Evolutionary conservation across 92 coral and sea anemone species (phyloP), one percentile per base, ranked within the genome.

Genomic region (Siderastrea radians): DNA sequence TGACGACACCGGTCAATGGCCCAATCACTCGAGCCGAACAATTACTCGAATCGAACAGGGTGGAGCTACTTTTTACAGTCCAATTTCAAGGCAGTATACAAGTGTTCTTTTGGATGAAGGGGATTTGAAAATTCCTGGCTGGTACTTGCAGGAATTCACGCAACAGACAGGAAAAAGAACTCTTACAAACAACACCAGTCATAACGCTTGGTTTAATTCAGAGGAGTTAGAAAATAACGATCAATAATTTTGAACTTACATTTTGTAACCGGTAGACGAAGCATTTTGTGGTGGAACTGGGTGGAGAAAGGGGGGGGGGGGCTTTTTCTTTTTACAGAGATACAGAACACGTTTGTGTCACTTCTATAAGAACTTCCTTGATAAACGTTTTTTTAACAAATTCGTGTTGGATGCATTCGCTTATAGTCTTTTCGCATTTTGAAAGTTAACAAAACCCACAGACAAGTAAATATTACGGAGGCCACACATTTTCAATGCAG

Each of bases 221-320:
- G 75, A 77, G 68, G 84, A 84, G 93, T 89, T 87, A 92, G 98
- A 90, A 94, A 93, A 92, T 87, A 84, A 75, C 68, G 71, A 68
- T 83, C 87, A 90, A 68, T 85, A 68, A 79, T 57, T 66, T 61
- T 51, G 67, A 89, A 72, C 80, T 54, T 58, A n/a, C 51, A 54
- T 81, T 64, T 79, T 16, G 45, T 60, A 79, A 49, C 9, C 48
- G 15, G 47, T 64, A 12, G 49, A 17, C 74, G 16, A 10, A n/a
- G 57, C 4, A 3, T 58, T 49, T 49, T 45, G 68, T 3, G 61
- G 49, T 50, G 15, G 54, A 0, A 26, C 38, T 26, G 38, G 0
- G 0, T 26, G 38, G 38, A 26, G 38, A 26, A 26, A 0, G 44
- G 19, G 38, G 38, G 38, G 38, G 38, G 38, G 61, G 16, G 38